phyloP scores from a whole-genome alignment of 2,888 invertebrate species.

The Drosophila hamatofila region DNA sequence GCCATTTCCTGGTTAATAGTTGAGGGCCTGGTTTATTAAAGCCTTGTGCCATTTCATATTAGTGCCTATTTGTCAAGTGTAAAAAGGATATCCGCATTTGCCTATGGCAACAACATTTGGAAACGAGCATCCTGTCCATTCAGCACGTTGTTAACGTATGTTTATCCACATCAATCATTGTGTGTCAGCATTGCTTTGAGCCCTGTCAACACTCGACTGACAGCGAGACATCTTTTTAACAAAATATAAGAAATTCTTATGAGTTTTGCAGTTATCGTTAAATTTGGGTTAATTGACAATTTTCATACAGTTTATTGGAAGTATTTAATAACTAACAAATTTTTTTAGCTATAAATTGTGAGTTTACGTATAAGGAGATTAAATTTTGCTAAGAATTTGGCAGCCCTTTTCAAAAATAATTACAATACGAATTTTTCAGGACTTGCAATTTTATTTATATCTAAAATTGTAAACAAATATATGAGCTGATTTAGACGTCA shows the following conservation, averaged over 20 bases:
- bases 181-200: conserved; percentile 10
- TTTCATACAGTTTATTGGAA: not conserved
- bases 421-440: too few relatives aligned
- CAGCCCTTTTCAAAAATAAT: not conserved
- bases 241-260: not conserved
- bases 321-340: not conserved
- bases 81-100: conserved; percentile 49
- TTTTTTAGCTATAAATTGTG: not conserved
- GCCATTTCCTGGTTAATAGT: conserved; percentile 32
- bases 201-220: conserved; percentile 29
- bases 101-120: conserved; percentile 8
- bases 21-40: conserved; percentile 13
- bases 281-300: not conserved
- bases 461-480: too few relatives aligned
- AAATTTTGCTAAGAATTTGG: not conserved
- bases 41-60: conserved; percentile 28
- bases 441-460: too few relatives aligned
- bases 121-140: conserved; percentile 3
- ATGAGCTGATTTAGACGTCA: too few relatives aligned
- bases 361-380: not conserved
- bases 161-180: conserved; percentile 31
- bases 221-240: conserved; percentile 5
- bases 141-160: conserved; percentile 40
- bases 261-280: not conserved
- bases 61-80: conserved; percentile 32